Conservation (phyloP, 2,797 vertebrate species). For the Chiroxiphia lanceolata region DNA sequence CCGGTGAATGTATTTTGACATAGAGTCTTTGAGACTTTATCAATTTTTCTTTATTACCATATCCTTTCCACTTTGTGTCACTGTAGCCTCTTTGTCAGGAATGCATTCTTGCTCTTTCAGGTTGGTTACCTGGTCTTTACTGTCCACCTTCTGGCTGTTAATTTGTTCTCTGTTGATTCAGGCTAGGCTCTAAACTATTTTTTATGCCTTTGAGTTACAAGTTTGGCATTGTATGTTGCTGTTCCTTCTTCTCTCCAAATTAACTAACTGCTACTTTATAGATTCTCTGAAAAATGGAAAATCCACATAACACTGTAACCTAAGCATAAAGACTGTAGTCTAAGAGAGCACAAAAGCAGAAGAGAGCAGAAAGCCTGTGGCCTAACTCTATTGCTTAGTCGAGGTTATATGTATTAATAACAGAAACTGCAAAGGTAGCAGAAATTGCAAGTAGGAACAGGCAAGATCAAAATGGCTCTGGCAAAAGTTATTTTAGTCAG, state of each 20-base stretch:
- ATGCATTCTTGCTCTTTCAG: not conserved
- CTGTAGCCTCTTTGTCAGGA: not conserved
- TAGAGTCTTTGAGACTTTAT: not conserved
- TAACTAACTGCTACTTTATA: not conserved
- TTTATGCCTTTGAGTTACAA: not conserved
- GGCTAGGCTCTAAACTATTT: not conserved
- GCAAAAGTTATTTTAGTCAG: slow-evolving; percentile 54
- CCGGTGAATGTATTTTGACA: not conserved
- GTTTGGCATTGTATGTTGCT: not conserved
- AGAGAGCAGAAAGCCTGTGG: not conserved
- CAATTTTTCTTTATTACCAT: not conserved
- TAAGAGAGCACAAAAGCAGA: not conserved
- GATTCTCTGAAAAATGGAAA: slow-evolving; percentile 5
- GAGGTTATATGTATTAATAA: slow-evolving; percentile 7
- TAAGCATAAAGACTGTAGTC: not conserved
- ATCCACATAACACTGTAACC: not conserved
- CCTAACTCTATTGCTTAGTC: slow-evolving; percentile 23
- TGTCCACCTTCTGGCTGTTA: not conserved
- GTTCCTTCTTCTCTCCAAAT: not conserved
- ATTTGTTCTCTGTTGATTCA: not conserved
- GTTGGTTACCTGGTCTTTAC: not conserved
- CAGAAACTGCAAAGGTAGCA: slow-evolving; percentile 24
- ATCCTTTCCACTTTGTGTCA: not conserved
- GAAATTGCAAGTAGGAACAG: slow-evolving; percentile 13
- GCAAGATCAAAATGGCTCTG: slow-evolving; percentile 38